These are phyloP conservation scores for Polietes domitor DNA, from an alignment of 2,888 invertebrate genomes.

Conservation along the genomic window DNA sequence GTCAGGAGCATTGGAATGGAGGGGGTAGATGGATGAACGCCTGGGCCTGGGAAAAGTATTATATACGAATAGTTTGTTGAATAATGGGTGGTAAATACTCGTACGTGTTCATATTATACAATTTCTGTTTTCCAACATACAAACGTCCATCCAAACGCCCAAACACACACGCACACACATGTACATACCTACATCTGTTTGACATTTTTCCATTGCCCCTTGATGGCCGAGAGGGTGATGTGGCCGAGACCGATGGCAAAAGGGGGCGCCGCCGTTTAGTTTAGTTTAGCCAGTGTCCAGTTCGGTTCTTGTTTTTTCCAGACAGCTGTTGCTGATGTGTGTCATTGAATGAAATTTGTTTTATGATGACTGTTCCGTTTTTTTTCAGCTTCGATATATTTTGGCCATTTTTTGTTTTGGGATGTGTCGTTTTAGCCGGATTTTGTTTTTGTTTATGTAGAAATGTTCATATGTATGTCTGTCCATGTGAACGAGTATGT, in stretches of 20 bases:
- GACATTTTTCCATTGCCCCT: constrained; percentile 9
- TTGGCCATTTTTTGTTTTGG: constrained; percentile 20
- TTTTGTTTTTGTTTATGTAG: constrained; percentile 33
- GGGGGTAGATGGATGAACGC: neutral
- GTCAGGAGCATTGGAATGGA: neutral
- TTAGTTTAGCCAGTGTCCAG: constrained; percentile 53
- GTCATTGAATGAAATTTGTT: constrained; percentile 70
- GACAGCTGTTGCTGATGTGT: constrained; percentile 73
- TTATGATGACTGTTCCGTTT: constrained; percentile 66
- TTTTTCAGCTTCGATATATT: constrained; percentile 37
- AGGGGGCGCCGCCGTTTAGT: constrained; percentile 15
- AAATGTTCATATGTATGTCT: neutral
- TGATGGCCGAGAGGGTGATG: neutral
- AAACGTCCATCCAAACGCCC: neutral
- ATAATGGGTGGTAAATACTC: constrained; percentile 59
- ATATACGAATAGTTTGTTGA: constrained; percentile 44
- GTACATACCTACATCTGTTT: constrained; percentile 30
- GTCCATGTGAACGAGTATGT: neutral
- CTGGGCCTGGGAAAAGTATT: neutral
- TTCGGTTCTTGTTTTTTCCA: constrained; percentile 30
- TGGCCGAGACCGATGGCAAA: neutral
- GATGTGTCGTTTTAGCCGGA: neutral
- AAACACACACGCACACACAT: neutral
- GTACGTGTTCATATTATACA: constrained; percentile 56
- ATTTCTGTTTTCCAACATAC: neutral